These are phyloP conservation scores for Hydrozoanthus gracilis DNA, from an alignment of 92 coral and sea anemone genomes.

Conservation along the genomic window DNA sequence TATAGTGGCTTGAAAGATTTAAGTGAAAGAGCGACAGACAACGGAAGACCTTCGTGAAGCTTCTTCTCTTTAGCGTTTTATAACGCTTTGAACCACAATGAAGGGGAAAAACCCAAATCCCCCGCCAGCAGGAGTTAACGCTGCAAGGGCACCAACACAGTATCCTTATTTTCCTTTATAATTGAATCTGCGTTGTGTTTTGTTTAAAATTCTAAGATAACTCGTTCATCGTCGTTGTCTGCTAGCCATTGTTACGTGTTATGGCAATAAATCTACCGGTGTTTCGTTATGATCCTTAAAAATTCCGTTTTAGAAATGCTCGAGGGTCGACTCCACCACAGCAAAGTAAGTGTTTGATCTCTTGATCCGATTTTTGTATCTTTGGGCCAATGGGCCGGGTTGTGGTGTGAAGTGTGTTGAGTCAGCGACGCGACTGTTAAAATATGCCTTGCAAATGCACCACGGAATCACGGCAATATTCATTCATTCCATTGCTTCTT, in stretches of 20 bases:
- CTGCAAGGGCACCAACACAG: constrained; percentile 71
- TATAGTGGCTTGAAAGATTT: constrained; percentile 59
- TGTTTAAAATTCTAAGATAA: constrained; percentile 3
- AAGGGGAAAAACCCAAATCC: constrained; percentile 91
- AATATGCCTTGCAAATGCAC: constrained; percentile 36
- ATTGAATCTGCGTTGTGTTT: background rate
- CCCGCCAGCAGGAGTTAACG: constrained; percentile 73
- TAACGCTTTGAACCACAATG: constrained; percentile 88
- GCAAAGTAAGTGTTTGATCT: constrained; percentile 72
- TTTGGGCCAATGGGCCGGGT: constrained; percentile 31
- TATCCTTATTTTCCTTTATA: constrained; percentile 66
- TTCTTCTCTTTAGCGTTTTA: constrained; percentile 79
- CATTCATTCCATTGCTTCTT: constrained; percentile 47
- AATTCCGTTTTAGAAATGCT: constrained; percentile 63
- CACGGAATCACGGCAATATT: constrained; percentile 37
- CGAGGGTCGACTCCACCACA: constrained; percentile 87
- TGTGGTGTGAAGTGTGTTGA: constrained; percentile 50
- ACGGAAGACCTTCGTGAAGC: constrained; percentile 97
- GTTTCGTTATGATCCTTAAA: constrained; percentile 72
- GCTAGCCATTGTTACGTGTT: constrained; percentile 62
- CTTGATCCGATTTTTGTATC: constrained; percentile 18
- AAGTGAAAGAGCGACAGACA: constrained; percentile 68
- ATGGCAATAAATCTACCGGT: constrained; percentile 55
- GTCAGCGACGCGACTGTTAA: constrained; percentile 37
- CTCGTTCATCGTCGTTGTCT: constrained; percentile 32